Evolutionary conservation across 2,113 vertebrate genomes (phyloP).

Genomic region (Cepphus grylle): DNA sequence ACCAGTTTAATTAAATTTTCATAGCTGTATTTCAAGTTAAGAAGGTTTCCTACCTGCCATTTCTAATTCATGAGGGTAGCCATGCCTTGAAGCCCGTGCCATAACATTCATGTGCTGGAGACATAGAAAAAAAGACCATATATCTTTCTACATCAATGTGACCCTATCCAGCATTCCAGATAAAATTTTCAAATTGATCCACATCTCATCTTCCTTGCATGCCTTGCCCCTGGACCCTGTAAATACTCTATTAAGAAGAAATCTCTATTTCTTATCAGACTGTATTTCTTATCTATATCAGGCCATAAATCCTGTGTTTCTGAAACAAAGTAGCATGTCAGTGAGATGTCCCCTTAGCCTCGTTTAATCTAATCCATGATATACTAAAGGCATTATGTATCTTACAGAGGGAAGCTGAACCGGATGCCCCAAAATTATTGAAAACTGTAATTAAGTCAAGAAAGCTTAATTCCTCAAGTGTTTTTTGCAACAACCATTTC

Average conservation of each 20-base stretch:
- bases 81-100: not conserved
- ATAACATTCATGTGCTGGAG: not conserved
- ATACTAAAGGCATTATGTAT: not conserved
- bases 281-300: not conserved
- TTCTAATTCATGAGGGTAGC: not conserved
- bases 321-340: not conserved
- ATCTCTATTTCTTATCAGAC: not conserved
- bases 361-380: not conserved
- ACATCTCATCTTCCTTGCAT: not conserved
- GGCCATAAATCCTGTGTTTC: not conserved
- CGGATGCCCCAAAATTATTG: not conserved
- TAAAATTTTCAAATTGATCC: not conserved
- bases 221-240: not conserved
- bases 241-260: conserved; percentile 25
- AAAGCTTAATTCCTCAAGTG: not conserved
- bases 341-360: not conserved
- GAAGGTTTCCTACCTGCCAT: not conserved
- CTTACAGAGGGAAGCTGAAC: not conserved
- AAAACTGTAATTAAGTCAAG: not conserved
- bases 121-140: not conserved
- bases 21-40: not conserved
- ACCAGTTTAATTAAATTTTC: not conserved
- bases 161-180: not conserved
- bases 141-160: not conserved
- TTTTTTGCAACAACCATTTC: not conserved